phyloP scores from a whole-genome alignment of 2,113 vertebrate genomes.

The Siphamia tubifer region DNA sequence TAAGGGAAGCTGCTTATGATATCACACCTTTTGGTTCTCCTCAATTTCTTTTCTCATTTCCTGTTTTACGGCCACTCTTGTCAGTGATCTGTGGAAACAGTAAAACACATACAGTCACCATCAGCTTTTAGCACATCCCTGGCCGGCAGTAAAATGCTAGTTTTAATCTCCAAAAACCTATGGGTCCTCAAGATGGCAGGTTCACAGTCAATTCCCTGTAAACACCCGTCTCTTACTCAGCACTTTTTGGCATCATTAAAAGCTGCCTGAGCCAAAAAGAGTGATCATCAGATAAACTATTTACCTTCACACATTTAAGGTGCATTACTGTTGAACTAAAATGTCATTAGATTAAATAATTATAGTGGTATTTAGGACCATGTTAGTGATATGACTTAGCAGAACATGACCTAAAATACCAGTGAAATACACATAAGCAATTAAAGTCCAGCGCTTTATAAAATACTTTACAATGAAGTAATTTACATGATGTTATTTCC shows the following conservation, averaged over 20 bases:
- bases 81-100: constrained; percentile 89
- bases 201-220: constrained; percentile 71
- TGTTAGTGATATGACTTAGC: no score
- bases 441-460: no score
- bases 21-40: constrained; percentile 94
- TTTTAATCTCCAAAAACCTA: constrained; percentile 77
- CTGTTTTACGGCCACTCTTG: constrained; percentile 87
- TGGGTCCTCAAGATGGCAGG: constrained; percentile 59
- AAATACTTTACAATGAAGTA: no score
- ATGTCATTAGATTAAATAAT: constrained; percentile 1
- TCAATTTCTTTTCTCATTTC: constrained; percentile 93
- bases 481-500: no score
- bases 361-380: no score
- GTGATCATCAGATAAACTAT: constrained; percentile 40
- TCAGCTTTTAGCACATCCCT: constrained; percentile 72
- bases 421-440: no score
- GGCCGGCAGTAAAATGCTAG: constrained; percentile 66
- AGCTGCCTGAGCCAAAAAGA: constrained; percentile 45
- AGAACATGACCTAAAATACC: no score
- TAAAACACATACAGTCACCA: constrained; percentile 80
- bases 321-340: constrained; percentile 6
- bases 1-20: constrained; percentile 41
- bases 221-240: constrained; percentile 69
- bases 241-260: constrained; percentile 62
- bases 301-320: constrained; percentile 32